Evolutionary conservation across 1,140 invertebrate genomes (phyloP).

Genomic region (Leptinotarsa undecemlineata): DNA sequence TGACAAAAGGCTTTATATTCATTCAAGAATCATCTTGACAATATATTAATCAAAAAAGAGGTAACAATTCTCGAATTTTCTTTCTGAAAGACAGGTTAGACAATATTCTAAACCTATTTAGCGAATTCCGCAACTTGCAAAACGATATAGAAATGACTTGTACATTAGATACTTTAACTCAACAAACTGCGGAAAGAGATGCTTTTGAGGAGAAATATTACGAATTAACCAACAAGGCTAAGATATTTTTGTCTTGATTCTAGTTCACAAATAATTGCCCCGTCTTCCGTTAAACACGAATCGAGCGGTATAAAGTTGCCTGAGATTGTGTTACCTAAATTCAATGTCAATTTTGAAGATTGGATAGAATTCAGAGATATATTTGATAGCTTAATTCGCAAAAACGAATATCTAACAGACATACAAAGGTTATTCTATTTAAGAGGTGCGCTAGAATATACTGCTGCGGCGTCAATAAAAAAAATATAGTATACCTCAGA

Average conservation of each 20-base stretch:
- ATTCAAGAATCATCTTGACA: neutral
- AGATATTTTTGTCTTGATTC: slow-evolving; percentile 7
- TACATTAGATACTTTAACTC: neutral
- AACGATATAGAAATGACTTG: neutral
- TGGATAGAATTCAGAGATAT: slow-evolving; percentile 37
- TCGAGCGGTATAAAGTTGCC: slow-evolving; percentile 29
- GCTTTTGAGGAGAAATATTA: neutral
- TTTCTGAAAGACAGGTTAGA: neutral
- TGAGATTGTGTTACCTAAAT: slow-evolving; percentile 30
- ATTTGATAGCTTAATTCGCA: slow-evolving; percentile 33
- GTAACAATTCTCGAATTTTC: neutral
- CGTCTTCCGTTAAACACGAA: neutral
- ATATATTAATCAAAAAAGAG: neutral
- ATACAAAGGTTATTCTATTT: neutral
- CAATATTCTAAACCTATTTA: neutral
- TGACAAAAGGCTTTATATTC: neutral
- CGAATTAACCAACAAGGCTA: slow-evolving; percentile 6
- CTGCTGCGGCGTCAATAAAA: too few species aligned
- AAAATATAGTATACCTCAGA: too few species aligned
- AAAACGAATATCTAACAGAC: slow-evolving; percentile 14
- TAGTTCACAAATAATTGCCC: neutral
- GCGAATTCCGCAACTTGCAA: neutral
- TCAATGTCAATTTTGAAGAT: slow-evolving; percentile 28
- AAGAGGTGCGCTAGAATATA: too few species aligned
- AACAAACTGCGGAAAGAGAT: neutral